Evolutionary conservation across 2,888 invertebrate species (phyloP), one percentile per base, ranked within the genome.

Genomic region (Drosophila incognita): DNA sequence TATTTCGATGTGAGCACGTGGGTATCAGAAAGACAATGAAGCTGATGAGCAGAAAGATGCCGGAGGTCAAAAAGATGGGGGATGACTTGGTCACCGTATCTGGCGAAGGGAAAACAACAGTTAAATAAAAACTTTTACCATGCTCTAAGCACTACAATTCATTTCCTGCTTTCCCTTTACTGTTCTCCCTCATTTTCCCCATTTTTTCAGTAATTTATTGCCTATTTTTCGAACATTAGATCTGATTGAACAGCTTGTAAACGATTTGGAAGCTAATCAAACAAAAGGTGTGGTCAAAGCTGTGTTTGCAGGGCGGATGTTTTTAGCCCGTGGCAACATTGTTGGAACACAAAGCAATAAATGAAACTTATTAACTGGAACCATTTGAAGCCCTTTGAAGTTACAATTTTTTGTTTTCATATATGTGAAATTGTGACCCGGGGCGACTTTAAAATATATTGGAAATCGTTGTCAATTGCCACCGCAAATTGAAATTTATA

Each of bases 41-140:
- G 35, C 96, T 98, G 62, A 96, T 94, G 59, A 96, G 94, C 79
- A 98, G 95, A 31, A 97, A 95, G 48, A 96, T 93, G 57, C 97
- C 96, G 6, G 97, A 96, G 73, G 96, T 93, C 77, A 97, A 94
- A 90, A 98, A 96, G 83, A 98, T 97, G 53, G 96, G 95, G 60
- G 97, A 96, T 11, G 98, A 97, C 91, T 96, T 95, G 18, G 97
- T 97, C 64, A 98, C 97, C 58, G 98, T 96, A 94, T 98, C 98
- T 98, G 95, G 15, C 83, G 65, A 52, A n/a, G 8, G 15, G 15
- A n/a, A 11, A 18, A 38, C 6, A 42, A 61, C 33, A 11, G 7
- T 38, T 21, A 2, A 40, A 36, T 24, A 27, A 27, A 49, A 13
- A 13, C 13, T 42, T 21, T 42, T 42, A 13, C 21, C 13, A n/a